phyloP scores from a whole-genome alignment of 2,113 vertebrate genomes.

The Cryptomyrus ogoouensis region DNA sequence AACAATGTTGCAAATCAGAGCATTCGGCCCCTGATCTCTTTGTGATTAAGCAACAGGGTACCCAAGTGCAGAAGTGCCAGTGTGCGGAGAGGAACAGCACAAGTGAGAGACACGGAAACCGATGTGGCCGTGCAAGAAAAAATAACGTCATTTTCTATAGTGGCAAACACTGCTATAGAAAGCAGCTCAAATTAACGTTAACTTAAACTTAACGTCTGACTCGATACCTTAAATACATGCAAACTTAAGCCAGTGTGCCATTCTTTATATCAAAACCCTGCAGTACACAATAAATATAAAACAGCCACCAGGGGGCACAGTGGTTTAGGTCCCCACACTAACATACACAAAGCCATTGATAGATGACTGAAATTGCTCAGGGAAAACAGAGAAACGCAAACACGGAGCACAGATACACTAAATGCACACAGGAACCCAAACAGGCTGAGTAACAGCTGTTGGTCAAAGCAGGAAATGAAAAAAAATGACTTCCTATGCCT shows the following conservation, averaged over 20 bases:
- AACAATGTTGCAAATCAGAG: neutral
- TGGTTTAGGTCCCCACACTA: neutral
- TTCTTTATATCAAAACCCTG: neutral
- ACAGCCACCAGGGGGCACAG: neutral
- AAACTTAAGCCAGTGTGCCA: neutral
- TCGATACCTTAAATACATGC: neutral
- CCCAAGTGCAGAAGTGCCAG: neutral
- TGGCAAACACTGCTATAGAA: neutral
- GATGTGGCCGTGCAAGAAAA: slow-evolving; percentile 2
- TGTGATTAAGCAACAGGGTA: neutral
- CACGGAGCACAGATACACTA: neutral
- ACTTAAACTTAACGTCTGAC: neutral
- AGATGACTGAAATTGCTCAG: neutral
- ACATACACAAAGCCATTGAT: neutral
- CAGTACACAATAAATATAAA: neutral
- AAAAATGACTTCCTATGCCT: neutral
- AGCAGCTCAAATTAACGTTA: neutral
- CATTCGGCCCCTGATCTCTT: neutral
- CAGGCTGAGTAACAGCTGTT: neutral
- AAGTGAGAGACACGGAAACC: neutral
- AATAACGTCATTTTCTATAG: neutral
- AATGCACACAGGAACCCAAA: neutral
- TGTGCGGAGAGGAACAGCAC: neutral
- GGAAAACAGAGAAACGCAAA: neutral
- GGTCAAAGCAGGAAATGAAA: slow-evolving; percentile 10